Conservation (phyloP, 2,113 vertebrate species). For the Microtus montanus region DNA sequence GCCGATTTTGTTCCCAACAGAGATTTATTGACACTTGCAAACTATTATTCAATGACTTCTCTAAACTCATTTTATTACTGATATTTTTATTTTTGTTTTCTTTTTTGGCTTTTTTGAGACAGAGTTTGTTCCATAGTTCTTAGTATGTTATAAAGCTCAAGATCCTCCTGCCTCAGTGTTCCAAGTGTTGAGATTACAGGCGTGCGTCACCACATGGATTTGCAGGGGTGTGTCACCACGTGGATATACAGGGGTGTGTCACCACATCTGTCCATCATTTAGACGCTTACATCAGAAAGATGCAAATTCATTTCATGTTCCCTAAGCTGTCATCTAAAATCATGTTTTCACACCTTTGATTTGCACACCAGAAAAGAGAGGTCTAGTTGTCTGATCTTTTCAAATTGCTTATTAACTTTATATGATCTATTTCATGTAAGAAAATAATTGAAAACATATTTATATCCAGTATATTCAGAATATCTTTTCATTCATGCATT, state of each 20-base stretch:
- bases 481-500: not conserved
- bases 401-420: not conserved
- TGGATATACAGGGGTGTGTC: too few species aligned
- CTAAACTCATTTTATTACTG: not conserved
- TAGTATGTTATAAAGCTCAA: not conserved
- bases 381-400: not conserved
- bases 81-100: fast-evolving
- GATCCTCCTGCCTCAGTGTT: not conserved
- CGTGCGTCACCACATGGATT: too few species aligned
- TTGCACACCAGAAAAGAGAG: not conserved
- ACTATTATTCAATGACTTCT: not conserved
- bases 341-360: not conserved
- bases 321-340: not conserved
- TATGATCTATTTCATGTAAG: not conserved
- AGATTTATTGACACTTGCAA: not conserved
- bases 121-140: not conserved
- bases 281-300: not conserved
- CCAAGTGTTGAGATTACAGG: too few species aligned
- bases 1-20: not conserved
- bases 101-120: not conserved
- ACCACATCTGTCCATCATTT: too few species aligned
- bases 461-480: not conserved
- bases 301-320: not conserved
- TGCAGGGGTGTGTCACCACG: too few species aligned
- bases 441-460: not conserved